Evolutionary conservation across 1,140 invertebrate species (phyloP), one percentile per base, ranked within the genome.

Genomic region (Subanguina moxae): DNA sequence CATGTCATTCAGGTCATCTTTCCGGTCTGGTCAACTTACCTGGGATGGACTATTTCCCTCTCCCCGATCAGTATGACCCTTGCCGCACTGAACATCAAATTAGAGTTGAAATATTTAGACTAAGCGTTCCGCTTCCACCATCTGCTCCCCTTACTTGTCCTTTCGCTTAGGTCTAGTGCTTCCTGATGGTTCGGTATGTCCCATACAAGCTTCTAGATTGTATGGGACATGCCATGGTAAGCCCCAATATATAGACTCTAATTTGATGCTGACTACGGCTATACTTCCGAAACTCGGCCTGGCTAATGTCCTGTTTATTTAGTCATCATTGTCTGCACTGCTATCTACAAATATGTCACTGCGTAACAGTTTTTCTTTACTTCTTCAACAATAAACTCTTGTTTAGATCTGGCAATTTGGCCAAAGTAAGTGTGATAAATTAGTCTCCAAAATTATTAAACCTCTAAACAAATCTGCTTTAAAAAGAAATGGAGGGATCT

Each of bases 21-120:
- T 38, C 32, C 32, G 11, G 3, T 11, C 11, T 38, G 32, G 32
- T 38, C 32, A 38, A 38, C 3, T 38, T 38, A 38, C 32, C 32
- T 38, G 32, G 32, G 32, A 15, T 80, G 78, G 78, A 64, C 67
- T 8, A 74, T 80, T 57, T 82, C 80, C 15, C 19, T 73, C 9
- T 43, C 73, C 7, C 78, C 78, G 3, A 19, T 80, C 8, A n/a
- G 72, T 32, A 61, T 76, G 48, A 78, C 80, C 45, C 52, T 72
- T 13, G 57, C 71, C 56, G 67, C 73, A 15, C 68, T 61, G 27
- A 65, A 46, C 65, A 42, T n/a, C n/a, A n/a, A n/a, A n/a, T n/a
- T n/a, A n/a, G n/a, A n/a, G n/a, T n/a, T n/a, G n/a, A n/a, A n/a
- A n/a, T n/a, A n/a, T n/a, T n/a, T n/a, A n/a, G n/a, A n/a, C n/a